Percentiles rank a stretch among this genome's conserved stretches.
phyloP scores from a whole-genome alignment of 2,113 vertebrate genomes.

The Rhabdornis inornatus region DNA sequence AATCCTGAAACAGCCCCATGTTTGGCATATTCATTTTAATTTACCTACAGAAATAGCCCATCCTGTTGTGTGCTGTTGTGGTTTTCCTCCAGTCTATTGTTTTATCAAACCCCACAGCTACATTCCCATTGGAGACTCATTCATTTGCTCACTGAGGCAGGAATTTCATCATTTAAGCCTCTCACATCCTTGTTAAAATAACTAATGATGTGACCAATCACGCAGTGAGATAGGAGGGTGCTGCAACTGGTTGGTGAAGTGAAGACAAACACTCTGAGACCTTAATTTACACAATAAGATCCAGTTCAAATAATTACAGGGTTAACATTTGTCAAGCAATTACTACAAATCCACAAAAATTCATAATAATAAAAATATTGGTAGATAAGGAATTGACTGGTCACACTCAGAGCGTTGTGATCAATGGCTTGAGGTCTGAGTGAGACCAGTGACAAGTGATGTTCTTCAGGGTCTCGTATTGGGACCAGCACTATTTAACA shows the following conservation, averaged over 20 bases:
- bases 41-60: neutral
- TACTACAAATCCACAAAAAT: neutral
- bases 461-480: rapidly evolving
- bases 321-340: neutral
- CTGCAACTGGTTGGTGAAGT: neutral
- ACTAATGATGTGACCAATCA: neutral
- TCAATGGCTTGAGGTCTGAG: neutral
- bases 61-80: neutral
- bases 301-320: neutral
- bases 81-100: neutral
- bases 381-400: neutral
- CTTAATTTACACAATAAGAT: neutral
- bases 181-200: neutral
- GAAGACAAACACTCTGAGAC: neutral
- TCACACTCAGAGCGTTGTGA: neutral
- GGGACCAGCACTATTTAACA: neutral
- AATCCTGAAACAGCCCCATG: neutral
- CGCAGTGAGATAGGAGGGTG: rapidly evolving
- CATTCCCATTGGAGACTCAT: neutral
- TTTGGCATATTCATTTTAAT: neutral
- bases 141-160: neutral
- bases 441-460: neutral
- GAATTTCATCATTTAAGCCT: neutral
- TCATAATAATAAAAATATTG: neutral
- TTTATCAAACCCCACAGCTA: neutral